Base-by-base conservation (phyloP, 1,140 invertebrate species). In the Pachypeltis micranthus region DNA sequence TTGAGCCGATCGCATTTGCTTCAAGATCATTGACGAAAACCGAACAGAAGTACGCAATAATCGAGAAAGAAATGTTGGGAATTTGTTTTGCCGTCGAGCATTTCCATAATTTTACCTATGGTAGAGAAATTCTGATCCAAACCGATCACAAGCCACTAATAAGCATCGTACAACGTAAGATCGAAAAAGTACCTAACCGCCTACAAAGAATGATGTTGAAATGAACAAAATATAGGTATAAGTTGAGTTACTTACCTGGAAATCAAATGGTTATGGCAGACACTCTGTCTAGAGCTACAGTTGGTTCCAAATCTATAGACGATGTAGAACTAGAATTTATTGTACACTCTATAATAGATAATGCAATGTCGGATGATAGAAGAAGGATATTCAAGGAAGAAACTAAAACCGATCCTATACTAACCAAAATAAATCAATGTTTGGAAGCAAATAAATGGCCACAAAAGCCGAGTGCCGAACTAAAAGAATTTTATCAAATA, bases 31-130 rank as follows among this genome's bases (percentile, higher is more conserved):
- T 58, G 56, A 58, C 56, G 21, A 16, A 23, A 24, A 24, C 19
- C 25, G 56, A 27, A 58, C 26, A 64, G 34, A 63, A 66, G 14
- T 72, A 70, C 55, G 62, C 70, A 1, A 39, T 63, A 44, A 70
- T 69, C 12, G 56, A 58, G 25, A 58, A 58, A 19, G 56, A 58
- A 58, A 14, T 58, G 56, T 24, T 21, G 26, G 56, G 19, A 14
- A 26, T 58, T 24, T 26, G 14, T 58, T 58, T 24, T 26, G 4
- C 23, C 23, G 23, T 54, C 47, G 23, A 24, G 25, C 26, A 12
- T 58, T 14, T 58, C 19, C 10, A 23, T 12, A 16, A 26, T 24
- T 24, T 14, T 7, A 19, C 47, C 21, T 26, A 23, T 21, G 21
- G 56, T 58, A 12, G 26, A 58, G n/a, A n/a, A n/a, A n/a, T n/a